Percentiles rank a stretch among this genome's conserved stretches.
These are phyloP conservation scores for Hippocampus barbouri DNA, from an alignment of 2,113 vertebrate species.

Conservation along the genomic window DNA sequence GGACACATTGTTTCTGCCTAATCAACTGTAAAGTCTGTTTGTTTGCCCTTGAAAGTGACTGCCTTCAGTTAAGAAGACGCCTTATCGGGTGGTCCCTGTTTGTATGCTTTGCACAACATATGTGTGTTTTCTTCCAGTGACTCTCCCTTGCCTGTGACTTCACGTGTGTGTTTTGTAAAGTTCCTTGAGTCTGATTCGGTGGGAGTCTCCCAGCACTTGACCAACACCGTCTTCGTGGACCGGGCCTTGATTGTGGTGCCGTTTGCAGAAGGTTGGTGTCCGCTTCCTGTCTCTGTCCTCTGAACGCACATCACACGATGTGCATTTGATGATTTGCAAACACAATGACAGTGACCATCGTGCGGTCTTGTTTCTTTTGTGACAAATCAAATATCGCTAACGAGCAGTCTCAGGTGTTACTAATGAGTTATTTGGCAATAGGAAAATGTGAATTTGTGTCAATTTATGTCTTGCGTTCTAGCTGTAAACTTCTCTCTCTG, in stretches of 20 bases:
- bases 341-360: constrained; percentile 31
- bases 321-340: constrained; percentile 34
- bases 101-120: constrained; percentile 75
- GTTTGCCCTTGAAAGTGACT: not conserved
- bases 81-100: constrained; percentile 25
- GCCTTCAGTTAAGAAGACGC: not conserved
- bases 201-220: constrained; percentile 98
- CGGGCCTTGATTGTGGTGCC: constrained; percentile 98
- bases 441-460: constrained; percentile 68
- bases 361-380: constrained; percentile 19
- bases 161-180: constrained; percentile 99
- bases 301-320: constrained; percentile 28
- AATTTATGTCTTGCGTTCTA: constrained; percentile 68
- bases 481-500: constrained; percentile 98
- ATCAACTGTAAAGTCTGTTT: not conserved
- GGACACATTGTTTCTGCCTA: not conserved
- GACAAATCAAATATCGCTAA: constrained; percentile 30
- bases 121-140: constrained; percentile 87
- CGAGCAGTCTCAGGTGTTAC: constrained; percentile 17
- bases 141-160: constrained; percentile 98
- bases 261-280: constrained; percentile 98
- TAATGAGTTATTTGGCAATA: constrained; percentile 37
- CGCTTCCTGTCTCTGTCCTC: constrained; percentile 27
- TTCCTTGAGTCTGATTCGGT: constrained; percentile 96
- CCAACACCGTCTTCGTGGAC: constrained; percentile 99